These are phyloP conservation scores for Brotula barbata DNA, from an alignment of 2,797 vertebrate species.

Conservation along the genomic window DNA sequence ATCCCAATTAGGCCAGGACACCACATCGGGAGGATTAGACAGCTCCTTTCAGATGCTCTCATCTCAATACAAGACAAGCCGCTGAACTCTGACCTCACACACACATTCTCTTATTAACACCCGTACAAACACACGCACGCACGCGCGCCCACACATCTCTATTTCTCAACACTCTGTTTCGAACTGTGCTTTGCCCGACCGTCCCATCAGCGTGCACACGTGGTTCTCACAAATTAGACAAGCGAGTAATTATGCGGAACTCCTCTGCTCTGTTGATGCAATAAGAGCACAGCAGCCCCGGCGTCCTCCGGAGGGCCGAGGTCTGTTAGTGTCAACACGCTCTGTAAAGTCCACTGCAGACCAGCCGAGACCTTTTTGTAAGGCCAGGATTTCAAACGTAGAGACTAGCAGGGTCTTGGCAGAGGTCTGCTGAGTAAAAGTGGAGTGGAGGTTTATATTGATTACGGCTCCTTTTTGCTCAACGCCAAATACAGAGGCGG, in stretches of 20 bases:
- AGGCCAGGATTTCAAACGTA: slow-evolving; percentile 56
- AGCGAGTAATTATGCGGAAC: slow-evolving; percentile 81
- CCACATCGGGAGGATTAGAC: slow-evolving; percentile 82
- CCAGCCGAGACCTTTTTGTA: slow-evolving; percentile 48
- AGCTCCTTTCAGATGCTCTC: slow-evolving; percentile 70
- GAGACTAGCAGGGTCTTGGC: slow-evolving; percentile 60
- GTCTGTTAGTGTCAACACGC: slow-evolving; percentile 71
- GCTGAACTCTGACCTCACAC: slow-evolving; percentile 69
- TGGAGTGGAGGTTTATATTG: no score
- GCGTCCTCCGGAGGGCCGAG: slow-evolving; percentile 60
- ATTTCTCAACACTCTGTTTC: slow-evolving; percentile 73
- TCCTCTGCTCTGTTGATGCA: slow-evolving; percentile 50
- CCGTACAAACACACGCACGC: slow-evolving; percentile 22
- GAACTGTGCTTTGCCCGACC: slow-evolving; percentile 73
- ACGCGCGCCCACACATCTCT: slow-evolving; percentile 15
- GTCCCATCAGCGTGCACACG: slow-evolving; percentile 84
- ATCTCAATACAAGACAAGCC: slow-evolving; percentile 63
- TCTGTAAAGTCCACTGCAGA: slow-evolving; percentile 64
- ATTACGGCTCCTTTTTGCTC: no score
- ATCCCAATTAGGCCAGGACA: slow-evolving; percentile 87
- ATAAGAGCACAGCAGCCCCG: slow-evolving; percentile 46
- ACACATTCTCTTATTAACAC: slow-evolving; percentile 66
- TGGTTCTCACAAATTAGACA: slow-evolving; percentile 86
- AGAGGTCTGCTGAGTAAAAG: no score
- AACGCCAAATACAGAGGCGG: no score